phyloP scores from a whole-genome alignment of 2,797 vertebrate species.

The Clarias fuscus region DNA sequence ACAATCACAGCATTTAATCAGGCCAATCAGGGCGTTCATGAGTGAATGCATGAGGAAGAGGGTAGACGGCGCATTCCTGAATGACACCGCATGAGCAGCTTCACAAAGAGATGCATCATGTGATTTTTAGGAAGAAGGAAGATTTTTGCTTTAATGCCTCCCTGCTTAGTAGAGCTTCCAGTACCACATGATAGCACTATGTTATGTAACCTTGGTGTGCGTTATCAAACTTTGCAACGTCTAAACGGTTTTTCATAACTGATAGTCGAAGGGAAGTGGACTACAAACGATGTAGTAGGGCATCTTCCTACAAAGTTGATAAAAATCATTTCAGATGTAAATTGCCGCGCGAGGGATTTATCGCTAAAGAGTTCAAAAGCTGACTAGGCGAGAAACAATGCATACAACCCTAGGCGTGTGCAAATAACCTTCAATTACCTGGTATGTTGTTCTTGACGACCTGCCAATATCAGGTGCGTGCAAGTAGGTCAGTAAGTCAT shows the following conservation, averaged over 20 bases:
- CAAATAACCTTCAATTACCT: neutral
- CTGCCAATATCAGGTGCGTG: neutral
- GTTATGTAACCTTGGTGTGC: neutral
- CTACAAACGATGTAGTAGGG: neutral
- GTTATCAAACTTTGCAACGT: neutral
- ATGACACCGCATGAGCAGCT: neutral
- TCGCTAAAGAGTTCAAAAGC: neutral
- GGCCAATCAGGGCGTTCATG: neutral
- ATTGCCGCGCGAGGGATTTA: neutral
- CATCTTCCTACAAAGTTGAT: neutral
- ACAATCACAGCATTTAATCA: neutral
- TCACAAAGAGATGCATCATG: too few relatives aligned
- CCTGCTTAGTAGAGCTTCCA: neutral
- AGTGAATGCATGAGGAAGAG: neutral
- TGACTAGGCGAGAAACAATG: neutral
- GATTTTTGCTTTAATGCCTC: neutral
- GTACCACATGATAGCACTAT: neutral
- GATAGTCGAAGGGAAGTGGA: neutral
- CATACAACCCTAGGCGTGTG: neutral
- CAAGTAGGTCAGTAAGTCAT: neutral
- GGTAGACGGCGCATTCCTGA: neutral
- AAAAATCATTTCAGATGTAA: neutral
- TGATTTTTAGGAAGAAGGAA: neutral
- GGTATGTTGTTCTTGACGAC: neutral
- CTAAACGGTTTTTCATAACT: neutral